Evolutionary conservation across 2,888 invertebrate genomes (phyloP), one percentile per base, ranked within the genome.

Genomic region (Physocephala rufipes): DNA sequence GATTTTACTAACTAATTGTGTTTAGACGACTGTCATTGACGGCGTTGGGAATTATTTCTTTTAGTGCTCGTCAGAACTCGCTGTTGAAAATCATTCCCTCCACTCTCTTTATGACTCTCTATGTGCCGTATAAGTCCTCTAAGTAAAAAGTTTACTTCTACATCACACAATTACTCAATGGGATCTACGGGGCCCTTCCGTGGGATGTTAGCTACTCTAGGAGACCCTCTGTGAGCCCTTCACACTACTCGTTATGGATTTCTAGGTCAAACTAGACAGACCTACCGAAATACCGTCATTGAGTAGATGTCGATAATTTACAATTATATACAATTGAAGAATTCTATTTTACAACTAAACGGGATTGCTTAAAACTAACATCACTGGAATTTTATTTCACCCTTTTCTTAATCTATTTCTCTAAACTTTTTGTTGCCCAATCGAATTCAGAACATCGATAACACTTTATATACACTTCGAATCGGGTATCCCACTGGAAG

Each of bases 381-480:
- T 83, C 84, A 83, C 82, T 82, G 84, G 81, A 81, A 80, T 79
- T 78, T 74, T 78, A 78, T 75, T 66, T 73, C 64, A 67, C 67
- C 45, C 59, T 66, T 66, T 19, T 66, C 47, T 45, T 19, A 15
- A 45, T 62, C 45, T 30, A 30, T n/a, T n/a, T 65, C 49, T 21
- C 28, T 66, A 51, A 76, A 59, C 51, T 63, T 71, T 67, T 15
- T 36, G 45, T 26, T 24, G 26, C 24, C 5, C 24, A 15, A 15
- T 28, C 28, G 26, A n/a, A 28, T 15, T 28, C 2, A 26, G 24
- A 15, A 58, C 2, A 2, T 28, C 58, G 12, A 26, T 24, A 58
- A 24, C 24, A 15, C 12, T 24, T 58, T 67, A 67, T 67, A n/a
- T 67, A 67, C 67, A 65, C 21, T 65, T 64, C 36, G 43, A 63